Evolutionary conservation across 53 echinoderm and acorn worm genomes (phyloP), one percentile per base, ranked within the genome.

Genomic region (Echinarachnius parma): DNA sequence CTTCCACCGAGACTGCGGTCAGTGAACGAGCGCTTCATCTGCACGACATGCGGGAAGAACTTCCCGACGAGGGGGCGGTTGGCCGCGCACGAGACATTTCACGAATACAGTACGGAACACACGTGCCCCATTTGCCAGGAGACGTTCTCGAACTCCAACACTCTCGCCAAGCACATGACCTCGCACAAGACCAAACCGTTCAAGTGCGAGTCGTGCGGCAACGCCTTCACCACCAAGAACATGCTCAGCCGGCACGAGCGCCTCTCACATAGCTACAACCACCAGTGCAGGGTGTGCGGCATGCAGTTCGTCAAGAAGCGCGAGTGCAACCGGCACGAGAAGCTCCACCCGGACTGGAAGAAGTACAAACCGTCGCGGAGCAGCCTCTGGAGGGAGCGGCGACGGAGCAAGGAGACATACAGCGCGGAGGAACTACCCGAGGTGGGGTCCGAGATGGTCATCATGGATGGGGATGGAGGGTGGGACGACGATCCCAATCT

Each of bases 41-140:
- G 74, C 44, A 56, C 57, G 4, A 72, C 74, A 3, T 72, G 74
- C 9, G 74, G 74, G 5, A 72, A 72, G 57, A 72, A 72, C 74
- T 72, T 72, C 44, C 74, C 56, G 8, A 72, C 74, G 14, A 30
- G 74, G 1, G 74, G 74, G 8, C 32, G 74, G 20, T 44, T 72
- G 23, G 74, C 74, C 18, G 74, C 74, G 0, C 74, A 72, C 23
- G 74, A 72, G 22, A 72, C 74, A 23, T 72, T 72, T 19, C 74
- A 72, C 36, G 74, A 72, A 8, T 72, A 36, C 74, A 54, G 28
- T 27, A 34, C 54, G 16, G 74, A 72, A 28, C 74, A 56, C 28
- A 42, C 36, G 15, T 72, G 74, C 26, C 26, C 26, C 18, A 56
- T 72, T 1, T 72, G 74, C 25, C 56, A 57, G 26, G 57, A 56